phyloP scores from a whole-genome alignment of 1,140 invertebrate genomes.

The Pseudomyrmex flavicornis region DNA sequence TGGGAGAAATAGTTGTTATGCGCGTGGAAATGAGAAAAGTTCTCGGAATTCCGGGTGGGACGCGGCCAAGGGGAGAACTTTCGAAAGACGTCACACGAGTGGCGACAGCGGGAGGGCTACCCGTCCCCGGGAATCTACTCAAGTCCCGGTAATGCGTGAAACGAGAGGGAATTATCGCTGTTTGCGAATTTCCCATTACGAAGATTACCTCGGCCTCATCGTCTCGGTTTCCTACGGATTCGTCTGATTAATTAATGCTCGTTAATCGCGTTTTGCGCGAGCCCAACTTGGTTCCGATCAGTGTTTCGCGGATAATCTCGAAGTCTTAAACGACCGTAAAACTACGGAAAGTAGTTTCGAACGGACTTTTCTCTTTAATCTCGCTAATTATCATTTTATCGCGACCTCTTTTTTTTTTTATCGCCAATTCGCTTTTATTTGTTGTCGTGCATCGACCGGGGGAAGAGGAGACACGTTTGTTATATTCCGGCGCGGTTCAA shows the following conservation, averaged over 20 bases:
- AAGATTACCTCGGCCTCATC: constrained; percentile 6
- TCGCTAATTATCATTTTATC: no score
- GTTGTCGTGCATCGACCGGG: constrained; percentile 21
- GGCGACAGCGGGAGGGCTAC: neutral
- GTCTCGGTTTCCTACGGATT: neutral
- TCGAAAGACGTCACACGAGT: constrained; percentile 52
- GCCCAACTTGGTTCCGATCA: no score
- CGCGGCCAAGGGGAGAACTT: constrained; percentile 39
- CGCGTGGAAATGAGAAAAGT: constrained; percentile 68
- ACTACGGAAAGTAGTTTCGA: no score
- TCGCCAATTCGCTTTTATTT: neutral
- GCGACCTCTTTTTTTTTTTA: no score
- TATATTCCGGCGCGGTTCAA: no score
- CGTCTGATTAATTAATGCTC: constrained; percentile 35
- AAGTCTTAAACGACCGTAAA: neutral
- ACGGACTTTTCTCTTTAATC: no score
- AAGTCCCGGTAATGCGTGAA: constrained; percentile 16
- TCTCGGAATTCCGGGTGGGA: constrained; percentile 2
- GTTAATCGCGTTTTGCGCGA: neutral
- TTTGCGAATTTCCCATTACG: constrained; percentile 18
- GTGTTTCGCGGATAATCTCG: neutral
- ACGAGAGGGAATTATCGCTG: neutral
- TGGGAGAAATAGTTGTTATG: neutral
- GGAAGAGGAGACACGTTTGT: neutral
- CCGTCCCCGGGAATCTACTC: no score